phyloP scores from a whole-genome alignment of 2,113 vertebrate species.

The Solenodon paradoxus region DNA sequence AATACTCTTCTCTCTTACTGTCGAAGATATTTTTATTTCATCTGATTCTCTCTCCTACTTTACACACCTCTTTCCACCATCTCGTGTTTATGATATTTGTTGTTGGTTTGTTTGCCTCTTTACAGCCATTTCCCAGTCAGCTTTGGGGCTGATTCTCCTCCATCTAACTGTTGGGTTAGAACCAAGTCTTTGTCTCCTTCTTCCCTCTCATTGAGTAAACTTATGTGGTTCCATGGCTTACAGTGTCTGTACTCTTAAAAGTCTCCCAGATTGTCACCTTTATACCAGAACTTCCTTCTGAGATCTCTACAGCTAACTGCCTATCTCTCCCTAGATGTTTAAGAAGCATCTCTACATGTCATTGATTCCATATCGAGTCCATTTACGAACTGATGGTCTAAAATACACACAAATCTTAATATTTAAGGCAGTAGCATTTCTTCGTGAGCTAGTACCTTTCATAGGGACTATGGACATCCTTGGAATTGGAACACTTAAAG shows the following conservation, averaged over 20 bases:
- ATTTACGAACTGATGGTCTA: not conserved
- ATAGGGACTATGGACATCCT: not conserved
- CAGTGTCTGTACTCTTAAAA: not conserved
- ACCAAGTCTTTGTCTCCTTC: not conserved
- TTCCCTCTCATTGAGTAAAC: not conserved
- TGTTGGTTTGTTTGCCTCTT: not conserved
- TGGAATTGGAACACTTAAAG: not conserved
- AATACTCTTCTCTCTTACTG: not conserved
- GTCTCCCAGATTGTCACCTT: not conserved
- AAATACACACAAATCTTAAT: not conserved
- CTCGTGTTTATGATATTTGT: not conserved
- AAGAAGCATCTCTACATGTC: not conserved
- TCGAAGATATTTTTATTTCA: not conserved
- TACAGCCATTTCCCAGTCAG: not conserved
- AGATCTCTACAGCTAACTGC: not conserved
- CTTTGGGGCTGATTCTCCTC: not conserved
- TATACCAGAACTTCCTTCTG: not conserved
- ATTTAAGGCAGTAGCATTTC: not conserved
- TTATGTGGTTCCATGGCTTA: not conserved
- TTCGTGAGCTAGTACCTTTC: not conserved
- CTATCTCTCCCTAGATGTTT: not conserved
- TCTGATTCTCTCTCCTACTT: not conserved
- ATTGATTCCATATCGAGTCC: not conserved
- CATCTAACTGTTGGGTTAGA: not conserved
- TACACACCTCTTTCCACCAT: not conserved